A percentile compares a stretch with the other conserved stretches of the same genome.
These are phyloP conservation scores for Aplysina aerophoba DNA, from an alignment of 37 sponge, comb jelly and placozoan genomes.

Conservation along the genomic window DNA sequence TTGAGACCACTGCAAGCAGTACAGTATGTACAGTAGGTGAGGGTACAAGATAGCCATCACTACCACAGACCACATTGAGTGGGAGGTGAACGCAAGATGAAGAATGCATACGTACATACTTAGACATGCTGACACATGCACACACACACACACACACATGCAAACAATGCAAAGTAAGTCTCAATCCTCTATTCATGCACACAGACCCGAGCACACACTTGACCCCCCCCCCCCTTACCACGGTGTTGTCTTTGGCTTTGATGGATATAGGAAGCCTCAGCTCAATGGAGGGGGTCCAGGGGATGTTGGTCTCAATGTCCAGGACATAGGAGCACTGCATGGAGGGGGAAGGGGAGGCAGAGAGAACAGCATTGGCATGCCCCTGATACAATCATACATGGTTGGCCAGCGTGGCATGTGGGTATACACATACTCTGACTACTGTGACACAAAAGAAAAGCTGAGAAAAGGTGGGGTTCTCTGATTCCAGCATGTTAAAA, in stretches of 20 bases:
- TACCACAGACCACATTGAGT: too few species aligned
- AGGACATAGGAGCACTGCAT: slow-evolving; percentile 17
- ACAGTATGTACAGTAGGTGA: background rate
- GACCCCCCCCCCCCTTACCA: background rate
- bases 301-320: slow-evolving; percentile 24
- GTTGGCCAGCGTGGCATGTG: too few species aligned
- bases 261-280: slow-evolving; percentile 2
- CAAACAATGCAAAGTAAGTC: background rate
- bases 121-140: background rate
- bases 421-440: too few species aligned
- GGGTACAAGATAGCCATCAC: background rate
- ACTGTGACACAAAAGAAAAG: too few species aligned
- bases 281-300: slow-evolving; percentile 21
- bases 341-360: too few species aligned
- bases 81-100: too few species aligned
- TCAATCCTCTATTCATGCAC: background rate
- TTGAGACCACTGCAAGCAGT: background rate
- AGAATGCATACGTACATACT: background rate
- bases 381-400: too few species aligned
- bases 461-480: too few species aligned
- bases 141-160: background rate
- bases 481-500: too few species aligned
- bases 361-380: too few species aligned
- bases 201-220: slow-evolving; percentile 3
- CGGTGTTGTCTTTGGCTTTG: background rate